Evolutionary conservation across 2,113 vertebrate species (phyloP).

Genomic region (Murina feae): DNA sequence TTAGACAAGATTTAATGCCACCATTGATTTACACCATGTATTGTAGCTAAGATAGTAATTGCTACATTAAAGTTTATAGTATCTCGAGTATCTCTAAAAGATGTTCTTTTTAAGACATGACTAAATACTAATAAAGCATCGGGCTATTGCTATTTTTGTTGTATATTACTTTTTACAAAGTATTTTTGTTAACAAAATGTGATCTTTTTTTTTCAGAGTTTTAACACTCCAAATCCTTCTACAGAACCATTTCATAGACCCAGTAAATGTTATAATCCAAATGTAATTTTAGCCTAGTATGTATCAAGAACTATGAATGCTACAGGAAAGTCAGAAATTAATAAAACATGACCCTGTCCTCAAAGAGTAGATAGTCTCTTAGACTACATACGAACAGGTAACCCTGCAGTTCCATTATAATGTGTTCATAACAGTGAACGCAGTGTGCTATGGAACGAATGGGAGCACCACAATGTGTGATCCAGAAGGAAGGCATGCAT

Average conservation of each 20-base stretch:
- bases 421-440: neutral
- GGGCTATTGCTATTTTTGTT: neutral
- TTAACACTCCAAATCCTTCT: neutral
- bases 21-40: slow-evolving; percentile 27
- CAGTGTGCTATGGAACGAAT: neutral
- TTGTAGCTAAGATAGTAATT: slow-evolving; percentile 60
- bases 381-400: neutral
- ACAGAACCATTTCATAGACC: neutral
- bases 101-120: slow-evolving; percentile 37
- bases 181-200: neutral
- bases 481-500: neutral
- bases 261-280: neutral
- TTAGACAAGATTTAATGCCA: slow-evolving; percentile 52
- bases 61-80: slow-evolving; percentile 23
- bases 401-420: neutral
- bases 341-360: neutral
- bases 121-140: neutral
- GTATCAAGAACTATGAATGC: neutral
- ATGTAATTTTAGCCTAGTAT: neutral
- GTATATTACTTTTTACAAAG: neutral
- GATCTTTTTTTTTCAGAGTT: neutral
- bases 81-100: slow-evolving; percentile 29
- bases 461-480: neutral
- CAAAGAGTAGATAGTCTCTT: neutral
- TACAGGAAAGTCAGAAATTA: neutral